Conservation (phyloP, 2,797 vertebrate genomes). For the Somateria mollissima region DNA sequence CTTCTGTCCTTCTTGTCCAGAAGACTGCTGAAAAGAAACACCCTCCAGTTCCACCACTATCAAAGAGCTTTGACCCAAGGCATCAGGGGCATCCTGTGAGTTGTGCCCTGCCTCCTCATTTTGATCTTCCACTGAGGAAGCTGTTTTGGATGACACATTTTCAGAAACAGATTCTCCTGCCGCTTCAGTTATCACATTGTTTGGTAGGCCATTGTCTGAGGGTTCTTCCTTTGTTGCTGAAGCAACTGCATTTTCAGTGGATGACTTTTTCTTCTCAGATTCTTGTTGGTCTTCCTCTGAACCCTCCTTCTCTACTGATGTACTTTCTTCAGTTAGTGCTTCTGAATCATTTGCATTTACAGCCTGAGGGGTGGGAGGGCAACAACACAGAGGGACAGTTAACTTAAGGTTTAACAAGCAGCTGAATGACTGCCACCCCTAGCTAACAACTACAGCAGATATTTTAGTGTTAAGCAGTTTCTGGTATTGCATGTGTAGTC, state of each 20-base stretch:
- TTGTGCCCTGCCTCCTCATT: conserved; percentile 69
- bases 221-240: conserved; percentile 57
- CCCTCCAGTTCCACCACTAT: conserved; percentile 79
- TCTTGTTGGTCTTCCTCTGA: conserved; percentile 58
- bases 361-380: conserved; percentile 32
- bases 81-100: conserved; percentile 54
- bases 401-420: background rate
- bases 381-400: background rate
- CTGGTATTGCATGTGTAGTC: accelerated
- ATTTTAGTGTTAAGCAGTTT: background rate
- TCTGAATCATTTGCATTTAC: conserved; percentile 68
- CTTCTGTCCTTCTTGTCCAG: conserved; percentile 73
- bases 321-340: conserved; percentile 36
- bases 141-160: conserved; percentile 59
- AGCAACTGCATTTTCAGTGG: conserved; percentile 14
- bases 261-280: conserved; percentile 39
- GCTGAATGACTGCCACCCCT: background rate
- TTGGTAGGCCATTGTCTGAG: conserved; percentile 69
- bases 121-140: conserved; percentile 74
- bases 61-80: conserved; percentile 74
- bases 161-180: conserved; percentile 72
- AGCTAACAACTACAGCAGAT: background rate
- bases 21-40: conserved; percentile 74
- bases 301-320: conserved; percentile 37
- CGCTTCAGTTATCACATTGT: conserved; percentile 47